These are phyloP conservation scores for Cololabis saira DNA, from an alignment of 2,113 vertebrate species.

Conservation along the genomic window DNA sequence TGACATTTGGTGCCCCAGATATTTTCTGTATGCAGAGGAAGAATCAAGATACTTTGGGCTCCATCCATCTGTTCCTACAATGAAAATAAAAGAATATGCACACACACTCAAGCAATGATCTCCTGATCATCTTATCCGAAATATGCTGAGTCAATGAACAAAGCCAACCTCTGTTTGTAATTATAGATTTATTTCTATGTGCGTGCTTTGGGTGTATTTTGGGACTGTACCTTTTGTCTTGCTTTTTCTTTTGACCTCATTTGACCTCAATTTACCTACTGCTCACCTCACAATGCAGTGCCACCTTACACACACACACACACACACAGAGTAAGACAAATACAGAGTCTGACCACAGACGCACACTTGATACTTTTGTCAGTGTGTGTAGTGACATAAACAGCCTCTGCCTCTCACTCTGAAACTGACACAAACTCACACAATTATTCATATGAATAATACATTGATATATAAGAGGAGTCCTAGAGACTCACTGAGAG, in stretches of 20 bases:
- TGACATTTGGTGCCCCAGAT: conserved; percentile 1
- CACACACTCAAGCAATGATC: conserved; percentile 16
- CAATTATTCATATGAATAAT: too few relatives aligned
- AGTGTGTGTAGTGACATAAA: background rate
- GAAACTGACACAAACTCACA: too few relatives aligned
- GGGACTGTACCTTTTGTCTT: conserved; percentile 32
- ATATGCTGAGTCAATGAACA: conserved; percentile 59
- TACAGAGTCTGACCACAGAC: background rate
- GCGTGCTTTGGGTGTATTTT: conserved; percentile 18
- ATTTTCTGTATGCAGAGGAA: background rate
- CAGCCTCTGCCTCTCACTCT: too few relatives aligned
- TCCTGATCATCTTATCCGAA: conserved; percentile 42
- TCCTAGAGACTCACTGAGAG: background rate
- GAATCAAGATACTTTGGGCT: background rate
- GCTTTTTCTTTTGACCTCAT: conserved; percentile 66
- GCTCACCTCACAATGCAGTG: conserved; percentile 34
- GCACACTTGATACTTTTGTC: background rate
- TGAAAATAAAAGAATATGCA: conserved; percentile 9
- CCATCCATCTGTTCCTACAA: background rate
- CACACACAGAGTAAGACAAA: background rate
- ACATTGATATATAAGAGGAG: too few relatives aligned
- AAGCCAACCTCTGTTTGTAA: conserved; percentile 45
- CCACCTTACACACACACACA: conserved; percentile 4
- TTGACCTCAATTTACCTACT: conserved; percentile 73
- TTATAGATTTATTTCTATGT: conserved; percentile 46